Evolutionary conservation across 1,140 invertebrate genomes (phyloP), one percentile per base, ranked within the genome.

Genomic region (Probaryconus sp.): DNA sequence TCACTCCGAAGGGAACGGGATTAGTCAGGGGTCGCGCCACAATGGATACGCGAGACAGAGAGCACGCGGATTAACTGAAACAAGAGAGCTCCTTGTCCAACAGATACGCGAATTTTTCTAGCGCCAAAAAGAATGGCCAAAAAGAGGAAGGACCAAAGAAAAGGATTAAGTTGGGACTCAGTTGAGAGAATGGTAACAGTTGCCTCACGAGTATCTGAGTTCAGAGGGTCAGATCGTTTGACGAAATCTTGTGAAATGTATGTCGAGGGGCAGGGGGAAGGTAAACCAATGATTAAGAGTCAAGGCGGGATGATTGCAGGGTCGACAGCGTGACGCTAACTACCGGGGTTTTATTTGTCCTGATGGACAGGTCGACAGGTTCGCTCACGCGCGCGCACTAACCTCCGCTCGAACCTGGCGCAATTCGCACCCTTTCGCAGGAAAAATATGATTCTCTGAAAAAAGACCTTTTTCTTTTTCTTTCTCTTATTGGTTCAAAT

Each of bases 251-350:
- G n/a, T n/a, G n/a, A n/a, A n/a, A n/a, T n/a, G n/a, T n/a, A n/a
- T n/a, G n/a, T 21, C 18, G 17, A 4, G 24, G 33, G 17, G 45
- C 20, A 17, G 14, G 56, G 42, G 21, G 10, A 28, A 26, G 56
- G 42, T 16, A 9, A 28, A 26, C 7, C 38, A 38, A 38, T 75
- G 65, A 71, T 68, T 74, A 48, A 50, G 13, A 74, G 78, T 79
- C 75, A 77, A 75, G 70, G 35, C 18, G 40, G 79, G 77, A 85
- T 85, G 83, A 86, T 85, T 82, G 81, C 77, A 71, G 79, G 77
- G 72, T 70, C 77, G 82, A 78, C 80, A 82, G 82, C 84, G 83
- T 86, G 83, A 86, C 83, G 81, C 78, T 85, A 85, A 86, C 84
- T 85, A 85, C 83, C 76, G 81, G 83, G 83, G 80, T 76, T n/a